These are phyloP conservation scores for Cyclargus thomasi DNA, from an alignment of 1,140 invertebrate species.

Conservation along the genomic window DNA sequence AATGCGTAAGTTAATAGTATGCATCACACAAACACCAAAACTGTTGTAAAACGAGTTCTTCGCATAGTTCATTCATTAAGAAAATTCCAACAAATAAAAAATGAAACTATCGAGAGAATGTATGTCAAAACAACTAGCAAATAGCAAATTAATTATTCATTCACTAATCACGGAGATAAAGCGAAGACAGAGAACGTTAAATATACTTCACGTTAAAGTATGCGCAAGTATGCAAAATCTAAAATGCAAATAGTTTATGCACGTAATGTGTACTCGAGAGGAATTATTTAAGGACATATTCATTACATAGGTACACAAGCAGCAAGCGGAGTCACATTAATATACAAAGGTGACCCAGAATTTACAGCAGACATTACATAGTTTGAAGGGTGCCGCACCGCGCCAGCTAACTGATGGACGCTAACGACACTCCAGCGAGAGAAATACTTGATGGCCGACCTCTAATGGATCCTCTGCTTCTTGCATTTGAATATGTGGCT, in stretches of 20 bases:
- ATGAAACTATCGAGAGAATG: neutral
- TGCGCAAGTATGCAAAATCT: conserved; percentile 21
- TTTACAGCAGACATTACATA: conserved; percentile 6
- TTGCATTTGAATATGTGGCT: neutral
- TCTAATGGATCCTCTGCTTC: neutral
- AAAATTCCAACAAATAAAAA: neutral
- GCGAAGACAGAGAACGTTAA: neutral
- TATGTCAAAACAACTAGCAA: neutral
- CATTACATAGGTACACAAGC: conserved; percentile 13
- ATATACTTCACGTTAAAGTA: conserved; percentile 6
- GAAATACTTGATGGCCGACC: neutral
- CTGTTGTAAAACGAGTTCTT: too few species aligned
- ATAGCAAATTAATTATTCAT: conserved; percentile 11
- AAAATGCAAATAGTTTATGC: conserved; percentile 27
- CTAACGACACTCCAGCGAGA: neutral
- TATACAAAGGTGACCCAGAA: conserved; percentile 10
- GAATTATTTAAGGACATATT: conserved; percentile 23
- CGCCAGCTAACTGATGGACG: neutral
- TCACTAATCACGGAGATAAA: conserved; percentile 8
- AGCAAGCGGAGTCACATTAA: neutral
- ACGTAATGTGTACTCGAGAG: conserved; percentile 17
- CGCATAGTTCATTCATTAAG: neutral
- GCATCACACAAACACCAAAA: too few species aligned
- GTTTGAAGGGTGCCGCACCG: neutral
- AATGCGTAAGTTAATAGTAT: too few species aligned